Evolutionary conservation across 2,797 vertebrate species (phyloP), one percentile per base, ranked within the genome.

Genomic region (Sparus aurata): DNA sequence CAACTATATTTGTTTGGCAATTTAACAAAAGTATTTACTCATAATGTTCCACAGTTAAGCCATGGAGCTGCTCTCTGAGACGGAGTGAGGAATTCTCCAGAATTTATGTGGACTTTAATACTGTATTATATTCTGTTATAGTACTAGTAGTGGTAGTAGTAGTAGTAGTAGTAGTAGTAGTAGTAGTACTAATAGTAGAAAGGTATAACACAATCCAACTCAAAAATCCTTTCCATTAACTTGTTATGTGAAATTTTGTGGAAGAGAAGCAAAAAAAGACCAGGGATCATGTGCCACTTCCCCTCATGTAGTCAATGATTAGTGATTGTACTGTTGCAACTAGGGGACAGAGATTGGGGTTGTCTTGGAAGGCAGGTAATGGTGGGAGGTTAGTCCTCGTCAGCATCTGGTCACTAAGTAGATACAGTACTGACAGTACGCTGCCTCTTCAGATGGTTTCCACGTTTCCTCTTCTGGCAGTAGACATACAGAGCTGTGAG

Each of bases 401-500:
- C 43, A 58, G 20, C 0, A 1, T 73, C 10, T 12, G 49, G 11
- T 66, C 18, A 4, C 72, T 86, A 87, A 27, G 74, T 15, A n/a
- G 77, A 83, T 0, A 76, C 58, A 1, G 86, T 86, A 63, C 41
- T 89, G 12, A 86, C 25, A 0, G 62, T 34, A 1, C 12, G 49
- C 52, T 87, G 66, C 16, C n/a, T 71, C 23, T 61, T 68, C 1
- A 7, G 22, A 8, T 11, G 47, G 13, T 50, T 30, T 25, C 57
- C 66, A 0, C n/a, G 52, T 75, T 34, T 93, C 84, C 87, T 94
- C 79, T 78, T 96, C 57, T 0, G 84, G 72, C 95, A 57, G 77
- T 91, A 95, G 18, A 80, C 91, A 4, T 95, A 73, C 49, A 98
- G 85, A 57, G 97, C 97, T 5, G 73, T 91, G 66, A 97, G 62